These are phyloP conservation scores for rat (Rattus norvegicus) DNA, from an alignment of 2,113 vertebrate genomes.

Conservation along the genomic window DNA sequence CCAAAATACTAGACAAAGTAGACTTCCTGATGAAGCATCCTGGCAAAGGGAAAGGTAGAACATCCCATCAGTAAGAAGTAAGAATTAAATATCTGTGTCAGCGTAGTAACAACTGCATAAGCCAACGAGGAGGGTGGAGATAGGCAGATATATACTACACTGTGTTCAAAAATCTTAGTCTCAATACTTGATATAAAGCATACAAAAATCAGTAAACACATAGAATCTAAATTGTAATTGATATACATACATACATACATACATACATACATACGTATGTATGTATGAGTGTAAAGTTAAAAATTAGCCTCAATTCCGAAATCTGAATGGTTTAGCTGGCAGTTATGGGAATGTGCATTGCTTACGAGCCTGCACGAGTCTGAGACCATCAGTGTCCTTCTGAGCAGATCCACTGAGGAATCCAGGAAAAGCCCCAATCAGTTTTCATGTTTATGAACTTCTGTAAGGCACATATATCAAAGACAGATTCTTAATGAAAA, in stretches of 20 bases:
- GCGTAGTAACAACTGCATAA: not conserved
- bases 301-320: conserved; percentile 7
- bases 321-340: not conserved
- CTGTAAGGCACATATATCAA: conserved; percentile 24
- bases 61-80: not conserved
- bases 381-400: not conserved
- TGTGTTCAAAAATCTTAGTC: not conserved
- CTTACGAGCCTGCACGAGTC: not conserved
- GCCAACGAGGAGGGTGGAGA: not conserved
- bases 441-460: conserved; percentile 41
- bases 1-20: not conserved
- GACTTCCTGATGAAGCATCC: not conserved
- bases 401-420: not conserved
- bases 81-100: not conserved
- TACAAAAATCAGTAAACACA: not conserved
- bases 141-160: not conserved
- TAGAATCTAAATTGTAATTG: not conserved
- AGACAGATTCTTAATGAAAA: conserved; percentile 32
- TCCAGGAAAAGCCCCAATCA: conserved; percentile 21
- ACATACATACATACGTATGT: not conserved
- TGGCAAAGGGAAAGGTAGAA: not conserved
- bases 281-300: not conserved
- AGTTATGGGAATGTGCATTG: not conserved
- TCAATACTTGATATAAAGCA: not conserved
- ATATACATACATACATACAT: not conserved